Percentiles rank a stretch among this genome's conserved stretches.
These are phyloP conservation scores for Allolobophora icterica DNA, from an alignment of 2,888 invertebrate species.

Conservation along the genomic window DNA sequence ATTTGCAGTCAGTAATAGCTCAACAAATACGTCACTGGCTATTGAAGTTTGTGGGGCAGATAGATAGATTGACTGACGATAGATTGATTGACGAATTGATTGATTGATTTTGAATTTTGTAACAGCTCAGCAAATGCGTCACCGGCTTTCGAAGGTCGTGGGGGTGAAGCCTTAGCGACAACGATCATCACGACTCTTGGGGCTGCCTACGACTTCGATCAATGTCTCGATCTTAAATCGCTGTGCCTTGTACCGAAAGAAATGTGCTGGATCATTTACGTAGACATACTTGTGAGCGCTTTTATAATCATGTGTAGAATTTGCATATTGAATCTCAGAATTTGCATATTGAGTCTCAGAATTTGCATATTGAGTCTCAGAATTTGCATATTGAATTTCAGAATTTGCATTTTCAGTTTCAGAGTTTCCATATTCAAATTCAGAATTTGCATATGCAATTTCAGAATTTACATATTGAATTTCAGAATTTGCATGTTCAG, in stretches of 20 bases:
- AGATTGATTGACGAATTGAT: not conserved
- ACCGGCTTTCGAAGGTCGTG: slow-evolving; percentile 93
- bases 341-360: no score
- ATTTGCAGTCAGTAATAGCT: no score
- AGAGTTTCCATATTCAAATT: no score
- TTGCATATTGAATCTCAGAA: not conserved
- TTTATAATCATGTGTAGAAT: not conserved
- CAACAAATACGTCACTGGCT: no score
- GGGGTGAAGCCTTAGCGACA: slow-evolving; percentile 87
- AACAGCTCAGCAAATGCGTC: slow-evolving; percentile 93
- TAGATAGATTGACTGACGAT: no score
- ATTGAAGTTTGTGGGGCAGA: no score
- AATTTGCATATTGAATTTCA: not conserved
- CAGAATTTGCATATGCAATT: not conserved
- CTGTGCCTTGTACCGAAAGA: slow-evolving; percentile 83
- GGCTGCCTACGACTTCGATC: slow-evolving; percentile 79
- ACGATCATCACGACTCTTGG: slow-evolving; percentile 82
- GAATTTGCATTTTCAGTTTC: not conserved
- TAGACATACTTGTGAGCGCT: slow-evolving; percentile 81
- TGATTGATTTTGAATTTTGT: slow-evolving; percentile 27
- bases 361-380: no score
- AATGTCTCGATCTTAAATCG: slow-evolving; percentile 78
- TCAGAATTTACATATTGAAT: no score
- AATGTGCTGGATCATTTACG: slow-evolving; percentile 92
- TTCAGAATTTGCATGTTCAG: no score